Percentiles rank a stretch among this genome's conserved stretches.
Conservation (phyloP, 37 sponge, comb jelly and placozoan genomes). For the Diacarnus erythraeanus region DNA sequence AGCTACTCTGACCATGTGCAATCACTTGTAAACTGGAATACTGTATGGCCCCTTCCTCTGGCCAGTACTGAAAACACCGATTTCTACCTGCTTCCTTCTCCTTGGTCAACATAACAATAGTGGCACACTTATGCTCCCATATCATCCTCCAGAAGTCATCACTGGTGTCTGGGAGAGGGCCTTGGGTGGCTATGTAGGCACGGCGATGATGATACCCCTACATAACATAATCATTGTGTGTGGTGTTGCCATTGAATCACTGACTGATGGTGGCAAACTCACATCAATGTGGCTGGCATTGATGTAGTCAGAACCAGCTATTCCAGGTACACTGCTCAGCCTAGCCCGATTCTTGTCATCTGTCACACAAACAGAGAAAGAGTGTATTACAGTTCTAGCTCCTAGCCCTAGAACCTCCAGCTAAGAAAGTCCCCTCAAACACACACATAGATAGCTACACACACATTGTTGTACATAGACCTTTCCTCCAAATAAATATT, state of each 20-base stretch:
- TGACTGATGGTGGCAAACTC: neutral
- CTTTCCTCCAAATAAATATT: too few relatives aligned
- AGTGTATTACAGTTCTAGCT: too few relatives aligned
- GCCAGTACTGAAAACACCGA: slow-evolving; percentile 88
- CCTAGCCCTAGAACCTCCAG: too few relatives aligned
- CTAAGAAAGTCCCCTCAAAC: too few relatives aligned
- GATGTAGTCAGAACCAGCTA: slow-evolving; percentile 95
- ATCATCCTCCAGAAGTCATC: slow-evolving; percentile 94
- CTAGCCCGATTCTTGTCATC: slow-evolving; percentile 66
- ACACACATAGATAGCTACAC: too few relatives aligned
- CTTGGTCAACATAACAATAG: slow-evolving; percentile 85
- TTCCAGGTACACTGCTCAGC: slow-evolving; percentile 59
- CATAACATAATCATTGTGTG: neutral
- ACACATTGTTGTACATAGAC: too few relatives aligned
- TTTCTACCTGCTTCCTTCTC: slow-evolving; percentile 62
- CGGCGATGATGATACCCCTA: slow-evolving; percentile 69
- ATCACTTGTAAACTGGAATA: slow-evolving; percentile 51
- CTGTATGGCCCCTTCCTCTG: slow-evolving; percentile 49
- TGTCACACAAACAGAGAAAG: too few relatives aligned
- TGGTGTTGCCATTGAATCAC: neutral
- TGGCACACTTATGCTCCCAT: slow-evolving; percentile 82
- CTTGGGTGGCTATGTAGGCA: slow-evolving; percentile 92
- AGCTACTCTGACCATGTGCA: slow-evolving; percentile 21
- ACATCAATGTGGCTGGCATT: slow-evolving; percentile 94
- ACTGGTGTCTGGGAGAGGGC: slow-evolving; percentile 85